These are phyloP conservation scores for Scortum barcoo DNA, from an alignment of 2,113 vertebrate species.

Conservation along the genomic window DNA sequence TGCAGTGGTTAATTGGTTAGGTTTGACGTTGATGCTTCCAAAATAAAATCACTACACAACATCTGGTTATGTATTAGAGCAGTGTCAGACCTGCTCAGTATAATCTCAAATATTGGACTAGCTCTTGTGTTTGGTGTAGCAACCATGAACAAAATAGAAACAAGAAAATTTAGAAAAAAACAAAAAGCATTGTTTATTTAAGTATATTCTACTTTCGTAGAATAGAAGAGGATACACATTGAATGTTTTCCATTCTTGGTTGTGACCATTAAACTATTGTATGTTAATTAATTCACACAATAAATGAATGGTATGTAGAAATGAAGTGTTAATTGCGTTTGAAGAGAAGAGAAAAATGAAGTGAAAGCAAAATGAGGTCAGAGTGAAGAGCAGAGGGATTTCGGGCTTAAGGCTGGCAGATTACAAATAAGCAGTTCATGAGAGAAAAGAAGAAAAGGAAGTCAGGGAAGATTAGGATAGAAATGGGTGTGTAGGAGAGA, in stretches of 20 bases:
- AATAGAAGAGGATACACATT: background rate
- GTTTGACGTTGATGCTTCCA: constrained; percentile 32
- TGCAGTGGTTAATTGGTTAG: constrained; percentile 42
- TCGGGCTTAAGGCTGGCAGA: constrained; percentile 56
- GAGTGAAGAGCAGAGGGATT: constrained; percentile 55
- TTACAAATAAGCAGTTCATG: constrained; percentile 64
- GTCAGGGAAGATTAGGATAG: background rate
- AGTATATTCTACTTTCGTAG: background rate
- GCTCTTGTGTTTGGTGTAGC: constrained; percentile 43
- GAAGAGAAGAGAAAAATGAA: constrained; percentile 41
- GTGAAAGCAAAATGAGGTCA: constrained; percentile 74
- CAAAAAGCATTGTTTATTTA: background rate
- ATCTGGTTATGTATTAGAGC: constrained; percentile 56
- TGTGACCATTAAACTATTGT: constrained; percentile 23
- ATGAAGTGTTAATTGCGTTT: constrained; percentile 53
- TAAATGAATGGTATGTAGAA: constrained; percentile 23
- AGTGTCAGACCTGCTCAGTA: constrained; percentile 21
- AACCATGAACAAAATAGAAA: constrained; percentile 52
- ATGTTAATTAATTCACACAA: constrained; percentile 43
- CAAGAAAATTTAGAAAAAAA: background rate
- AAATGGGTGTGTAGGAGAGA: background rate
- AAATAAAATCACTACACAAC: constrained; percentile 42
- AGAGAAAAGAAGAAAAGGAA: constrained; percentile 28
- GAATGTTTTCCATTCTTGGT: background rate
- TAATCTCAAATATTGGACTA: constrained; percentile 18